Evolutionary conservation across 2,888 invertebrate species (phyloP).

Genomic region (Anticlea derivata): DNA sequence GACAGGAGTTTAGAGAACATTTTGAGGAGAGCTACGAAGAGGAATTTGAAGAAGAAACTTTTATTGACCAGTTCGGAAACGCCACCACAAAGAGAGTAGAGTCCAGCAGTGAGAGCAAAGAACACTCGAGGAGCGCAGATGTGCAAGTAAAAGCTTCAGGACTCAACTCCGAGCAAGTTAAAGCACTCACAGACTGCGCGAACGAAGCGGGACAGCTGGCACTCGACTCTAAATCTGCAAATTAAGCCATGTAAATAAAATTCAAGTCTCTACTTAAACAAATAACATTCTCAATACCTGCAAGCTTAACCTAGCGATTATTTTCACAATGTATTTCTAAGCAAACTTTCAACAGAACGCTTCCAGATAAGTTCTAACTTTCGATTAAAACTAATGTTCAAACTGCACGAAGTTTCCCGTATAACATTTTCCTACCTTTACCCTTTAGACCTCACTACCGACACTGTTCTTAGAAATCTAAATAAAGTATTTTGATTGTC

Average conservation of each 20-base stretch:
- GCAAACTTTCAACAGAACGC: slow-evolving; percentile 6
- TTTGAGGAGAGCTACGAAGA: slow-evolving; percentile 79
- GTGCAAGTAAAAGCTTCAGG: slow-evolving; percentile 78
- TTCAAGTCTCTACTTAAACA: slow-evolving; percentile 35
- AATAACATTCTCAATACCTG: slow-evolving; percentile 25
- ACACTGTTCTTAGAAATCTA: slow-evolving; percentile 5
- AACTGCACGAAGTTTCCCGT: slow-evolving; percentile 44
- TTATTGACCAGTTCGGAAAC: slow-evolving; percentile 73
- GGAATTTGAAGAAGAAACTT: slow-evolving; percentile 78
- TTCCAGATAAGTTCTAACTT: slow-evolving; percentile 22
- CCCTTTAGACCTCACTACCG: slow-evolving; percentile 22
- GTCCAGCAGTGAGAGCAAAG: slow-evolving; percentile 78
- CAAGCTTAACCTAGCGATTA: slow-evolving; percentile 21
- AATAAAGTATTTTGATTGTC: slow-evolving; percentile 4
- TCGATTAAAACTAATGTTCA: slow-evolving; percentile 42
- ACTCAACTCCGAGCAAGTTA: slow-evolving; percentile 72
- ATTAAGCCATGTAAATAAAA: slow-evolving; percentile 69
- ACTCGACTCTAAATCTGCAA: slow-evolving; percentile 74
- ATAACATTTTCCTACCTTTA: slow-evolving; percentile 27
- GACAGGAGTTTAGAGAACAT: slow-evolving; percentile 77
- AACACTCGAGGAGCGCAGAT: slow-evolving; percentile 77
- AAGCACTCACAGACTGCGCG: slow-evolving; percentile 78
- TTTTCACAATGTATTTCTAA: slow-evolving; percentile 20
- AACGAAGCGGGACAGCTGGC: slow-evolving; percentile 78
- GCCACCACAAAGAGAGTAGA: slow-evolving; percentile 74